Conservation (phyloP, 2,888 invertebrate genomes). For the Spisula solida region DNA sequence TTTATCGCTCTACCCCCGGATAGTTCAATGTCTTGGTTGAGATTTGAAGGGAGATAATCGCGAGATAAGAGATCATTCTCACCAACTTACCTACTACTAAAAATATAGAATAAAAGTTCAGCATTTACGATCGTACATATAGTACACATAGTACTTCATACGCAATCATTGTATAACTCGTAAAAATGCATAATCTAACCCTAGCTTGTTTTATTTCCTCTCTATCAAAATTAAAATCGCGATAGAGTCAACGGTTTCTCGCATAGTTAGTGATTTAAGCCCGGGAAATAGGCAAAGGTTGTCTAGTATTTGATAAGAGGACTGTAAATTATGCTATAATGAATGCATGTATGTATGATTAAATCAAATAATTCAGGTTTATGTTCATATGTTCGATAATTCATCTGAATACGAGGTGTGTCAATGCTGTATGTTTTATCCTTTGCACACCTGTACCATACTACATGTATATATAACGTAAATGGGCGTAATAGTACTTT, state of each 20-base stretch:
- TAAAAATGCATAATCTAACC: slow-evolving; percentile 38
- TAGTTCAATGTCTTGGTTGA: slow-evolving; percentile 39
- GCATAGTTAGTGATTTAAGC: slow-evolving; percentile 3
- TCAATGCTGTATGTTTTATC: no score
- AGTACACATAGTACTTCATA: no score
- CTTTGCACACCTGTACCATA: no score
- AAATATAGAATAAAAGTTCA: background rate
- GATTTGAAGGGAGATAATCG: slow-evolving; percentile 40
- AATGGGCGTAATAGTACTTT: no score
- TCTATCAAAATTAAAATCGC: slow-evolving; percentile 29
- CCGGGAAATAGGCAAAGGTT: background rate
- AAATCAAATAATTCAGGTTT: background rate
- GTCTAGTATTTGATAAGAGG: slow-evolving; percentile 1
- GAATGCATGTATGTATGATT: background rate
- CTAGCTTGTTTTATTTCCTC: background rate
- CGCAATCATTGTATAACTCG: slow-evolving; percentile 2
- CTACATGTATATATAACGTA: no score
- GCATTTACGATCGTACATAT: background rate
- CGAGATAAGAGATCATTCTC: slow-evolving; percentile 36
- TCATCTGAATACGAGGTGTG: background rate
- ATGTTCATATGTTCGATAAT: background rate
- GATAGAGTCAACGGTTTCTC: slow-evolving; percentile 8
- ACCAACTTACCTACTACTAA: background rate
- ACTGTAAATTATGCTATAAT: background rate
- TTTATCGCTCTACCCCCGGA: slow-evolving; percentile 33